Evolutionary conservation across 2,888 invertebrate species (phyloP).

Genomic region (Stenurella melanura): DNA sequence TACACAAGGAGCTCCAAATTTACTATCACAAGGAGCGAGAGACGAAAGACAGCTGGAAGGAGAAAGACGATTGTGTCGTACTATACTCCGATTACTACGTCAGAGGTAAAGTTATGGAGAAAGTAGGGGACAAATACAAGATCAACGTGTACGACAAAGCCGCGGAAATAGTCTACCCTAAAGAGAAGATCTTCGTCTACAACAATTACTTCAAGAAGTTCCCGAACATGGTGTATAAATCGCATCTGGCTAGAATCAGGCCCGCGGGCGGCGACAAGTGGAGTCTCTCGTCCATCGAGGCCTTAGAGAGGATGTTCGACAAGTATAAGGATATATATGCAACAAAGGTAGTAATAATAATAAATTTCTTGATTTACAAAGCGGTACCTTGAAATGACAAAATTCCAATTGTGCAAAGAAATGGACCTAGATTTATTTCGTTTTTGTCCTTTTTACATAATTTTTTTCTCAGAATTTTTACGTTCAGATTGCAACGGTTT

Average conservation of each 20-base stretch:
- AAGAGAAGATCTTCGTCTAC: conserved; percentile 52
- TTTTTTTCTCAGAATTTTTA: no score
- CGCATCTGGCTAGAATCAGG: conserved; percentile 81
- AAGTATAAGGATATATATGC: conserved; percentile 76
- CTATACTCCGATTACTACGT: conserved; percentile 77
- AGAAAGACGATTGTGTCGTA: conserved; percentile 71
- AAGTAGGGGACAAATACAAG: conserved; percentile 70
- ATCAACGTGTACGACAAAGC: conserved; percentile 83
- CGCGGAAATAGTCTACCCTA: conserved; percentile 71
- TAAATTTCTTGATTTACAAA: no score
- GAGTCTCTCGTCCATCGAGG: conserved; percentile 79
- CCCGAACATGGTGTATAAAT: conserved; percentile 78
- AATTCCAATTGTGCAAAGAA: no score
- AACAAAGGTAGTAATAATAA: no score
- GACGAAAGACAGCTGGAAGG: conserved; percentile 54
- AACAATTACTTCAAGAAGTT: conserved; percentile 72
- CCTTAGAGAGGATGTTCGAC: conserved; percentile 74
- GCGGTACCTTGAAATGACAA: no score
- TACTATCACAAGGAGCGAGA: conserved; percentile 56
- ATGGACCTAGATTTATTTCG: no score
- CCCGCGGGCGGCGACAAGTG: conserved; percentile 81
- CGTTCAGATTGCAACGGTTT: no score
- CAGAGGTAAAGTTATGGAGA: conserved; percentile 76
- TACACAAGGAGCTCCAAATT: conserved; percentile 61
- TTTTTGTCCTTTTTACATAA: no score